Evolutionary conservation across 2,888 invertebrate genomes (phyloP).

Genomic region (Eupithecia subumbrata): DNA sequence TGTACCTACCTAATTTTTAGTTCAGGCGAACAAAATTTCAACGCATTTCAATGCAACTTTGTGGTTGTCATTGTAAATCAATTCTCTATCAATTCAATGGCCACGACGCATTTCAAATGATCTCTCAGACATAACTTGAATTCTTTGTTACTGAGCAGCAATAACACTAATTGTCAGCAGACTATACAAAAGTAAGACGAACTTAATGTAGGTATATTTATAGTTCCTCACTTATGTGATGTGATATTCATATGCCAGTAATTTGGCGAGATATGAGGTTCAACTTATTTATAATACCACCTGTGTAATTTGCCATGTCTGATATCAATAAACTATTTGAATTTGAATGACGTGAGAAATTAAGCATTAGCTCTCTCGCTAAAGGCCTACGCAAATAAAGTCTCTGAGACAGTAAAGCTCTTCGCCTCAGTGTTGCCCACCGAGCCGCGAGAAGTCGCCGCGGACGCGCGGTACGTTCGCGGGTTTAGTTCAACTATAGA

Average conservation of each 20-base stretch:
- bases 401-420: slow-evolving; percentile 49
- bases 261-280: too few species aligned
- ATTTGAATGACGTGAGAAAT: background rate
- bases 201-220: too few species aligned
- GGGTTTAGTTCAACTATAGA: slow-evolving; percentile 24
- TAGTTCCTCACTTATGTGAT: too few species aligned
- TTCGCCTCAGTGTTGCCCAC: slow-evolving; percentile 46
- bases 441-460: slow-evolving; percentile 47
- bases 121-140: too few species aligned
- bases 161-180: background rate
- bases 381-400: slow-evolving; percentile 44
- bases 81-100: too few species aligned
- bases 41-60: too few species aligned
- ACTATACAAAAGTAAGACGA: background rate
- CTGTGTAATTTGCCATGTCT: too few species aligned
- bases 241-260: too few species aligned
- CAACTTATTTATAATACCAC: too few species aligned
- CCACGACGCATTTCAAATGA: too few species aligned
- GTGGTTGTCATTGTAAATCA: too few species aligned
- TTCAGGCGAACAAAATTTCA: background rate
- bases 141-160: background rate
- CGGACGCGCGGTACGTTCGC: slow-evolving; percentile 46
- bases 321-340: too few species aligned
- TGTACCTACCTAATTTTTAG: background rate
- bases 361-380: slow-evolving; percentile 16